Percentiles rank a stretch among this genome's conserved stretches.
These are phyloP conservation scores for Columbina picui DNA, from an alignment of 2,113 vertebrate genomes.

Conservation along the genomic window DNA sequence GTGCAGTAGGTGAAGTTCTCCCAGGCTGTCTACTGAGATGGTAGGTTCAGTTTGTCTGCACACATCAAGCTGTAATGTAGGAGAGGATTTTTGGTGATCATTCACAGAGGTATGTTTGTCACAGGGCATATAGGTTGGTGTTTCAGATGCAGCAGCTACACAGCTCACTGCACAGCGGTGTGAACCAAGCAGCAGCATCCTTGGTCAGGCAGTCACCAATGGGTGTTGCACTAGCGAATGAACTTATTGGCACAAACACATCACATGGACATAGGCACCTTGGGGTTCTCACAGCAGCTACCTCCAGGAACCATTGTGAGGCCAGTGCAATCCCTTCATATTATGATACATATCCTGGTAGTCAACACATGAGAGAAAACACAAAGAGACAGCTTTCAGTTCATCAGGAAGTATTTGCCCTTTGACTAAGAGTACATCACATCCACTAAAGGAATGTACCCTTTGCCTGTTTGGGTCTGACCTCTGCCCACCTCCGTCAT, in stretches of 20 bases:
- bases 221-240: accelerated
- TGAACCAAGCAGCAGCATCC: neutral
- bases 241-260: neutral
- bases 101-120: neutral
- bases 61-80: accelerated
- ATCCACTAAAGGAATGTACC: neutral
- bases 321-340: neutral
- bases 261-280: neutral
- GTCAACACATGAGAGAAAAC: neutral
- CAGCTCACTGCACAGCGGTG: neutral
- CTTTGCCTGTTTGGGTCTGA: neutral
- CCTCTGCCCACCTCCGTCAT: neutral
- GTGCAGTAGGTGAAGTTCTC: neutral
- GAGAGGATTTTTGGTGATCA: neutral
- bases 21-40: neutral
- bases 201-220: accelerated
- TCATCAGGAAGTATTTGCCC: neutral
- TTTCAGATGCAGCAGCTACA: neutral
- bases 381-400: neutral
- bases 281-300: neutral
- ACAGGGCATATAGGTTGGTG: neutral
- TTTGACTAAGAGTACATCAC: neutral
- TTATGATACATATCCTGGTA: neutral
- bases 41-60: neutral
- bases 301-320: neutral